Percentiles rank a stretch among this genome's conserved stretches.
phyloP scores from a whole-genome alignment of 2,797 vertebrate genomes.

The Anolis apletophallus region DNA sequence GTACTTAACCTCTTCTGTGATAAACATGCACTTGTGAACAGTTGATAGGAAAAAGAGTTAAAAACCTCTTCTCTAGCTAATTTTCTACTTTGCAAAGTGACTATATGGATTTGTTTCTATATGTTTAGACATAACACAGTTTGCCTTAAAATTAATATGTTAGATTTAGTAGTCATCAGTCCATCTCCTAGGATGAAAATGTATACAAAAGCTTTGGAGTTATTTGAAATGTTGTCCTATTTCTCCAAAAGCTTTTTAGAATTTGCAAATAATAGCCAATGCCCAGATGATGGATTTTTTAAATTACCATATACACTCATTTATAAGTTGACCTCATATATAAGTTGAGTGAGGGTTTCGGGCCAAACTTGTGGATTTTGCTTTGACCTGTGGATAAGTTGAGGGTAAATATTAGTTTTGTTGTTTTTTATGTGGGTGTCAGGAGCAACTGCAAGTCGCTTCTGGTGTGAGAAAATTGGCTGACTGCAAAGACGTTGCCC shows the following conservation, averaged over 20 bases:
- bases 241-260: slow-evolving; percentile 16
- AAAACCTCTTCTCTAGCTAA: not conserved
- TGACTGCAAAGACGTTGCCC: too few species aligned
- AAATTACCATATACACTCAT: not conserved
- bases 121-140: not conserved
- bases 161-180: not conserved
- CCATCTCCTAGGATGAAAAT: slow-evolving; percentile 27
- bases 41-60: not conserved
- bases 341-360: too few species aligned
- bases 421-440: too few species aligned
- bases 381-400: too few species aligned
- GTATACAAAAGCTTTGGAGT: slow-evolving; percentile 9
- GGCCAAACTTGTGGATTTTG: too few species aligned
- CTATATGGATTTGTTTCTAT: not conserved
- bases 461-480: too few species aligned
- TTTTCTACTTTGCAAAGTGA: not conserved
- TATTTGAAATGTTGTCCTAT: slow-evolving; percentile 13
- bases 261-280: slow-evolving; percentile 6
- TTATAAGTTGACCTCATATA: too few species aligned
- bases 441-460: too few species aligned
- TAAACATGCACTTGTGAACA: not conserved
- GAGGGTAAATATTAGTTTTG: too few species aligned
- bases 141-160: slow-evolving; percentile 9
- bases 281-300: not conserved
- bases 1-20: not conserved